phyloP scores from a whole-genome alignment of 1,140 invertebrate species.

The Medauroidea extradentata region DNA sequence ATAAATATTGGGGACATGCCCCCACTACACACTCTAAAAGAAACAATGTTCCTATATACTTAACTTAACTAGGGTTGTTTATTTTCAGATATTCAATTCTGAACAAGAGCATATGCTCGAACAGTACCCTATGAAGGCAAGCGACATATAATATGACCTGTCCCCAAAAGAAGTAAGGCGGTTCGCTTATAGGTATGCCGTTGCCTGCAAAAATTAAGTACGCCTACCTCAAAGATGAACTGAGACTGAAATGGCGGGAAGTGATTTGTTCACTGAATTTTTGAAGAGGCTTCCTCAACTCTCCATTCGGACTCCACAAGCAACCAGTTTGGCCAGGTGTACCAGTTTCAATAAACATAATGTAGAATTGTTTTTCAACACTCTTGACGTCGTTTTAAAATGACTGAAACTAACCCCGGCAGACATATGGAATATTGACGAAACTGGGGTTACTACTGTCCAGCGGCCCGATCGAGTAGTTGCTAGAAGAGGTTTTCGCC shows the following conservation, averaged over 20 bases:
- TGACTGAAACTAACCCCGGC: conserved; percentile 29
- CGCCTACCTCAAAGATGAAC: conserved; percentile 17
- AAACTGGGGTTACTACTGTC: conserved; percentile 40
- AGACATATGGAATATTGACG: conserved; percentile 40
- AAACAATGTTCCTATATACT: too few relatives aligned
- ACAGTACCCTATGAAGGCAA: conserved; percentile 6
- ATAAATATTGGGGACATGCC: too few relatives aligned
- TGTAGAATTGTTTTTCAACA: conserved; percentile 36
- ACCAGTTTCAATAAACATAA: conserved; percentile 42
- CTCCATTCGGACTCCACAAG: conserved; percentile 40
- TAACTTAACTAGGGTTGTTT: too few relatives aligned
- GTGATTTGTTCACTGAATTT: conserved; percentile 41
- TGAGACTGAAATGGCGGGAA: conserved; percentile 25
- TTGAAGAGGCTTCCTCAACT: conserved; percentile 38
- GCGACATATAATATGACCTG: conserved; percentile 33
- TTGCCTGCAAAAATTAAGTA: conserved; percentile 6
- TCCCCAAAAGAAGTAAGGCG: conserved; percentile 23
- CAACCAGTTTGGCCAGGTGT: conserved; percentile 35
- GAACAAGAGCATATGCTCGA: conserved; percentile 8
- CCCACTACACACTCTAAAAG: too few relatives aligned
- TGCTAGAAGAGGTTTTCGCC: conserved; percentile 32
- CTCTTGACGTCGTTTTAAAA: conserved; percentile 21
- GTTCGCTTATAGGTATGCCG: conserved; percentile 19
- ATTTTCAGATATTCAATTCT: neutral
- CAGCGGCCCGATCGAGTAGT: conserved; percentile 35